A percentile compares a stretch with the other conserved stretches of the same genome.
phyloP scores from a whole-genome alignment of 2,113 vertebrate species.

The Sorex araneus region DNA sequence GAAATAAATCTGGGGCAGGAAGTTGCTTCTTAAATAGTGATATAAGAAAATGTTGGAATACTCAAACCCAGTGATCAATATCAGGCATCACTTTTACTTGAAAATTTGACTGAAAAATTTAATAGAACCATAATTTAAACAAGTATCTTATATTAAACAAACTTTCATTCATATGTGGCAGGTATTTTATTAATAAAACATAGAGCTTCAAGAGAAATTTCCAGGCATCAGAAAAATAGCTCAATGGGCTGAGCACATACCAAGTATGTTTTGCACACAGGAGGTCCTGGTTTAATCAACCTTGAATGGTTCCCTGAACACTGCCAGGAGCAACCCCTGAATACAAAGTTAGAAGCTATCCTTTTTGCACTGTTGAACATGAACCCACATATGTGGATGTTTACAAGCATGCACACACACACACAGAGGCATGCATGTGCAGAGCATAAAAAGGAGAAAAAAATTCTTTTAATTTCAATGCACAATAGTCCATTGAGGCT shows the following conservation, averaged over 20 bases:
- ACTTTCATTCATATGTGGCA: background rate
- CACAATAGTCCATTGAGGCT: background rate
- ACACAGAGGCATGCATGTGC: background rate
- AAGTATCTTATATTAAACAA: background rate
- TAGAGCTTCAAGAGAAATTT: background rate
- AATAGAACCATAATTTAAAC: background rate
- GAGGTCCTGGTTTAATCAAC: too few relatives aligned
- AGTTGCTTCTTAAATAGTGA: background rate
- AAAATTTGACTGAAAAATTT: conserved; percentile 21
- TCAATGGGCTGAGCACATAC: too few relatives aligned
- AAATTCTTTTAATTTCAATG: background rate
- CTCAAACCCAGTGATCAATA: background rate
- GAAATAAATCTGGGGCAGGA: background rate
- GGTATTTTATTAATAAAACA: conserved; percentile 29
- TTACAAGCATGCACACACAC: too few relatives aligned
- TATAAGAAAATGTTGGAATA: background rate
- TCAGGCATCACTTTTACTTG: background rate
- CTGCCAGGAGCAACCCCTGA: too few relatives aligned
- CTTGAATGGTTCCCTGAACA: too few relatives aligned
- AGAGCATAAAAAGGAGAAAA: too few relatives aligned
- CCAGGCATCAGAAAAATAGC: too few relatives aligned
- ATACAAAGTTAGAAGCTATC: too few relatives aligned
- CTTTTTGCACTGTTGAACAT: too few relatives aligned
- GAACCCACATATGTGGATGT: too few relatives aligned
- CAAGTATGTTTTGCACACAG: too few relatives aligned